Evolutionary conservation across 2,797 vertebrate genomes (phyloP).

Genomic region (Acomys russatus): DNA sequence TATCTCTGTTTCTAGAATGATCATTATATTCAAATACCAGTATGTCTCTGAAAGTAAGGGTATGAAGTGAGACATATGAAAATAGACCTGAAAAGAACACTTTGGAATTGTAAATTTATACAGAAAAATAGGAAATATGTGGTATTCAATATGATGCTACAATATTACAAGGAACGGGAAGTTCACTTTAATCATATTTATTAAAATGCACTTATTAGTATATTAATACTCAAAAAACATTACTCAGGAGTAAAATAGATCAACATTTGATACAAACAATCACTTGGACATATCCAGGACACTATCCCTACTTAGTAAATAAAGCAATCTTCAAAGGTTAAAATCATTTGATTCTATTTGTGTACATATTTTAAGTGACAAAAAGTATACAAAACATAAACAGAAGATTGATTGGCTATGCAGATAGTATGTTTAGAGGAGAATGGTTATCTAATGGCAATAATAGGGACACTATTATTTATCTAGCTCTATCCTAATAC

Average conservation of each 20-base stretch:
- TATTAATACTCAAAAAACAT: not conserved
- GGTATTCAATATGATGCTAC: not conserved
- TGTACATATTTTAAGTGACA: constrained; percentile 16
- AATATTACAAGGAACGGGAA: not conserved
- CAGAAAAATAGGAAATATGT: not conserved
- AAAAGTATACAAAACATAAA: not conserved
- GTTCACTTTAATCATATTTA: not conserved
- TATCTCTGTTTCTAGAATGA: not conserved
- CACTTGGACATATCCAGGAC: not conserved
- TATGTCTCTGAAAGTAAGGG: not conserved
- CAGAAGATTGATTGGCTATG: not conserved
- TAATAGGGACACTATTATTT: not conserved
- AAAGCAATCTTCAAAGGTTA: not conserved
- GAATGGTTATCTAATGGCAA: not conserved
- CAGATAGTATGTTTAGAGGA: not conserved
- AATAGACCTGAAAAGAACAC: not conserved
- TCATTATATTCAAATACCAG: not conserved
- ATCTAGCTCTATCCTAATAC: not conserved
- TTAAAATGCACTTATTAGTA: not conserved
- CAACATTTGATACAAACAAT: not conserved
- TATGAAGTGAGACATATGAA: not conserved
- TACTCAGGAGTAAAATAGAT: not conserved
- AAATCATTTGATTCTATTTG: not conserved
- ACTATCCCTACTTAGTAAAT: not conserved
- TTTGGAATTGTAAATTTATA: not conserved